Conservation (phyloP, 2,113 vertebrate species). For the Vanacampus margaritifer region DNA sequence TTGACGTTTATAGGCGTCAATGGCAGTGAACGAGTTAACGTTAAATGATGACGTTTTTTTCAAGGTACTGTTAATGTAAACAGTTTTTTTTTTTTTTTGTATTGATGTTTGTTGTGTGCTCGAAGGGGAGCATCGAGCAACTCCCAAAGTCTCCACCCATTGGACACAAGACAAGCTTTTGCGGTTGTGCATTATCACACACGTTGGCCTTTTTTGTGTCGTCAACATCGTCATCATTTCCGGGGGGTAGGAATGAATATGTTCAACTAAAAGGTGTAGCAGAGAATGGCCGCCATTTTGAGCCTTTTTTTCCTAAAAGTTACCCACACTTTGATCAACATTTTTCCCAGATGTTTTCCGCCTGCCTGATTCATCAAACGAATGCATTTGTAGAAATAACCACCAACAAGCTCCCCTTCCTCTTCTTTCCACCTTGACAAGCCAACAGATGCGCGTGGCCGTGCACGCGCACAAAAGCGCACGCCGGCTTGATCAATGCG, state of each 20-base stretch:
- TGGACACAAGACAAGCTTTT: not conserved
- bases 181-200: too few species aligned
- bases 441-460: not conserved
- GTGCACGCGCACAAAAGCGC: constrained; percentile 15
- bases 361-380: not conserved
- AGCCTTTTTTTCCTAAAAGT: too few species aligned
- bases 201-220: too few species aligned
- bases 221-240: too few species aligned
- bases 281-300: too few species aligned
- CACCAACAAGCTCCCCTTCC: too few species aligned
- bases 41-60: too few species aligned
- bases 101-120: not conserved
- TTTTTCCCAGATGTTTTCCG: not conserved
- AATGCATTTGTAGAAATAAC: too few species aligned
- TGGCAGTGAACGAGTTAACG: too few species aligned
- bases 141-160: not conserved
- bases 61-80: not conserved
- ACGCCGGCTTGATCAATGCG: constrained; percentile 53
- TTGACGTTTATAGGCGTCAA: too few species aligned
- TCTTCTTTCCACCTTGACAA: constrained; percentile 8
- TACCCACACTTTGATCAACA: not conserved
- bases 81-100: not conserved
- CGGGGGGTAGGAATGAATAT: too few species aligned
- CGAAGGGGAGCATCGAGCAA: not conserved
- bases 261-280: too few species aligned